These are phyloP conservation scores for Cybosia mesomella DNA, from an alignment of 2,888 invertebrate genomes.

Conservation along the genomic window DNA sequence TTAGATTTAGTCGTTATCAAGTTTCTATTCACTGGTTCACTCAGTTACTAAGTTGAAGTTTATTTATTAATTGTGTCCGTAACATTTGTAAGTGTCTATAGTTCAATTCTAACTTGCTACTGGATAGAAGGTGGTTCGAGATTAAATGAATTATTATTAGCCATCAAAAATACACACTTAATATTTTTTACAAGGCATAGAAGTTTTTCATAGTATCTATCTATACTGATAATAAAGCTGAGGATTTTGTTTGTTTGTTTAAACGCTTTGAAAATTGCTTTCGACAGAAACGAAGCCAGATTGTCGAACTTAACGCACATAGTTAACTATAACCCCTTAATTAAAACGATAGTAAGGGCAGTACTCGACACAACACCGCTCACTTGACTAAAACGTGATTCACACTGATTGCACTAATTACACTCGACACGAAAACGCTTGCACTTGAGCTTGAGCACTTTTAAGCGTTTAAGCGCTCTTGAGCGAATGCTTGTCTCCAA, in stretches of 20 bases:
- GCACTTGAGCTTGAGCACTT: conserved; percentile 53
- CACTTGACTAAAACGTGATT: conserved; percentile 77
- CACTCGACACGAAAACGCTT: conserved; percentile 63
- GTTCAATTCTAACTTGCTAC: background rate
- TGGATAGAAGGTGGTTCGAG: too few species aligned
- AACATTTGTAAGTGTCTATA: background rate
- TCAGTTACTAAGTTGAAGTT: background rate
- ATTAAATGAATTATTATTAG: too few species aligned
- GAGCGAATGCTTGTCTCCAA: conserved; percentile 67
- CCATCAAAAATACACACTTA: too few species aligned
- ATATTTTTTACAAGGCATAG: too few species aligned
- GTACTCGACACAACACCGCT: conserved; percentile 61
- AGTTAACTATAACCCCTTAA: background rate
- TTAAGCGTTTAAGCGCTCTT: conserved; percentile 53
- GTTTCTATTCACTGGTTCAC: background rate
- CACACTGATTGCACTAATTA: conserved; percentile 79
- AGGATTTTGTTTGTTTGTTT: too few species aligned
- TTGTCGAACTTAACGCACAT: background rate
- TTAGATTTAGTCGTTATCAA: background rate
- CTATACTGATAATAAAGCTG: too few species aligned
- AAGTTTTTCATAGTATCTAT: too few species aligned
- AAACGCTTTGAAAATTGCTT: too few species aligned
- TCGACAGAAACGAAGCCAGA: too few species aligned
- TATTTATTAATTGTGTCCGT: background rate
- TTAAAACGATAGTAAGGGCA: conserved; percentile 45